Percentiles rank a stretch among this genome's conserved stretches.
Conservation (phyloP, 2,113 vertebrate species). For the Butastur rufipennis region DNA sequence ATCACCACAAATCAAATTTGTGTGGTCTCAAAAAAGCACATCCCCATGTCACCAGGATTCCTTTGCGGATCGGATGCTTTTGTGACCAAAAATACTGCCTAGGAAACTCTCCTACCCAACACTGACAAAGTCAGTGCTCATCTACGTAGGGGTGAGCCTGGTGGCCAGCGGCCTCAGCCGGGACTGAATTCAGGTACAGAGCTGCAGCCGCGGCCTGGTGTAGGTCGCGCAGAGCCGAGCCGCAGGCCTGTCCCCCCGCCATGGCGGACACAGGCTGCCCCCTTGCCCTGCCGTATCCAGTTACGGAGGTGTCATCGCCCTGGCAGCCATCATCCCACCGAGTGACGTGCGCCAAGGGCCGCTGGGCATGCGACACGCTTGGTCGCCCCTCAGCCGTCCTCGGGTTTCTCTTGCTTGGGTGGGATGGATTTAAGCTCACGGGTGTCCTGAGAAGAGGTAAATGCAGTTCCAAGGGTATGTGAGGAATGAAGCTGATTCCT, state of each 20-base stretch:
- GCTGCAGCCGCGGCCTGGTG: background rate
- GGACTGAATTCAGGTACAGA: fast-evolving
- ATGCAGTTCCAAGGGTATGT: background rate
- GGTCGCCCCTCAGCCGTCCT: fast-evolving
- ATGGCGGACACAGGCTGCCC: fast-evolving
- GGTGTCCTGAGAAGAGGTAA: background rate
- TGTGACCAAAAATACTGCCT: background rate
- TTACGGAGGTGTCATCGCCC: background rate
- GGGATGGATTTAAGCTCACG: background rate
- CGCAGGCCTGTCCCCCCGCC: fast-evolving
- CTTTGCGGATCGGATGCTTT: background rate
- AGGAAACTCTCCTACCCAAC: background rate
- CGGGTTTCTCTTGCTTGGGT: background rate
- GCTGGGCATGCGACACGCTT: fast-evolving
- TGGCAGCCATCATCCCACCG: fast-evolving
- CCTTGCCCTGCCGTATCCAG: fast-evolving
- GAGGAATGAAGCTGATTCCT: background rate
- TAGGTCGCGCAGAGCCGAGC: fast-evolving
- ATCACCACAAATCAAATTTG: background rate
- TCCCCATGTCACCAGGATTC: background rate
- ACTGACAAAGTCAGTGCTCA: fast-evolving
- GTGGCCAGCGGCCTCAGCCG: fast-evolving
- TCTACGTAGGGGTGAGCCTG: fast-evolving
- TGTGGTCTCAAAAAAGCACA: fast-evolving
- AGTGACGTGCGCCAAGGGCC: fast-evolving